phyloP scores from a whole-genome alignment of 2,888 invertebrate species.

The Sisyra terminalis region DNA sequence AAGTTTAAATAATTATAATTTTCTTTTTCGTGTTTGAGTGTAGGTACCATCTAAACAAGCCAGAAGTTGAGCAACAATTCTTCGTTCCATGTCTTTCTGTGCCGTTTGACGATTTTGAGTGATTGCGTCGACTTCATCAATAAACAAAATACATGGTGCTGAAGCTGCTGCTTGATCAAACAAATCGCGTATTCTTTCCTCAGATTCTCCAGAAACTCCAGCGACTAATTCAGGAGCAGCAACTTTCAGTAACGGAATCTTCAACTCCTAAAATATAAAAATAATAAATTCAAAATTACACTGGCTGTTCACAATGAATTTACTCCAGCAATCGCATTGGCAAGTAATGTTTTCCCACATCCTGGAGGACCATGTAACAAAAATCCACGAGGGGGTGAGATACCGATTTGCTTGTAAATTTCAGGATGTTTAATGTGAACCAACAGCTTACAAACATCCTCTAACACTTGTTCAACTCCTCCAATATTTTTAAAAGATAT shows the following conservation, averaged over 20 bases:
- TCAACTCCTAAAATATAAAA: constrained; percentile 44
- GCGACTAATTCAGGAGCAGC: constrained; percentile 86
- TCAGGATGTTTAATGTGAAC: constrained; percentile 82
- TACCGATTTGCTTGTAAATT: constrained; percentile 68
- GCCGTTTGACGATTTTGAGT: constrained; percentile 79
- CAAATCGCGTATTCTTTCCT: constrained; percentile 77
- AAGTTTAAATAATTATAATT: not conserved
- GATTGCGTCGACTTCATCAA: constrained; percentile 96
- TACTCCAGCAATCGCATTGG: constrained; percentile 68
- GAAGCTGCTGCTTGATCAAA: constrained; percentile 66
- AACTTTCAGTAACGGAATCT: constrained; percentile 69
- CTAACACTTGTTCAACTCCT: constrained; percentile 58
- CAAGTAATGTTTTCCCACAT: constrained; percentile 75
- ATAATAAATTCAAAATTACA: too few relatives aligned
- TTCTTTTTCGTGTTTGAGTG: not conserved
- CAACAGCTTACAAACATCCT: constrained; percentile 30
- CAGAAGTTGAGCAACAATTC: constrained; percentile 86
- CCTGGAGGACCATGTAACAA: constrained; percentile 93
- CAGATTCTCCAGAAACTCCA: constrained; percentile 91
- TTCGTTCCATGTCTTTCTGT: constrained; percentile 87
- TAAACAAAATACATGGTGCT: constrained; percentile 74
- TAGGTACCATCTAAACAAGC: constrained; percentile 69
- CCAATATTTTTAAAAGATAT: constrained; percentile 62
- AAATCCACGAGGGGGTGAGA: constrained; percentile 78
- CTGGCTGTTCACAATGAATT: constrained; percentile 14